Base-by-base conservation (phyloP, 2,797 vertebrate species). In the Rhinophrynus dorsalis region DNA sequence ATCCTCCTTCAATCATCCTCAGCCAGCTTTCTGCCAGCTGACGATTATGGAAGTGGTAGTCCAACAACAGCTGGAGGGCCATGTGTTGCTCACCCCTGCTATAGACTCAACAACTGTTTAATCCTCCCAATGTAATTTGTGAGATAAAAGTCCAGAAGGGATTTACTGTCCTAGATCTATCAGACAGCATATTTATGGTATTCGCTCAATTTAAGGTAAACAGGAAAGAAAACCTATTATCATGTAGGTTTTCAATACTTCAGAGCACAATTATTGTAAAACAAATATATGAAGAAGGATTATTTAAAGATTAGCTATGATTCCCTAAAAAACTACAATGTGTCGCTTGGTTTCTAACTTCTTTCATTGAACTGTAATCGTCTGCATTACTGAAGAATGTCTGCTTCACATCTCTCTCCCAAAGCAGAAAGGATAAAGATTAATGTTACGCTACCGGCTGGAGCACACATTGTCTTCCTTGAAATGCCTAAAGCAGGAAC, bases 91-190 rank as follows among this genome's bases (percentile, higher is more conserved):
- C n/a, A n/a, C n/a, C n/a, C n/a, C n/a, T n/a, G n/a, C n/a, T 64
- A 76, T 78, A 77, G 78, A 85, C 83, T 79, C 81, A 86, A 89
- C 88, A 88, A 87, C 86, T 87, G 86, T 86, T 90, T 88, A 83
- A 84, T 89, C 85, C 81, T 88, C 76, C 85, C 85, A 81, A 27
- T 83, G 83, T 89, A 83, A 86, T 86, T 84, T 81, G 81, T 78
- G 79, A 88, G 85, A 85, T 84, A 87, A 86, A 88, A 87, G 85
- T 86, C 87, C 85, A 84, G 90, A 84, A 88, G 90, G 84, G 81
- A 79, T 87, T 85, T 81, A 44, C 80, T 89, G 88, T 67, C 86
- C 89, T 76, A 89, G 80, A 87, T 90, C 86, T 86, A 89, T 90
- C 88, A 89, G 81, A 83, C 85, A 90, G 85, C 82, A 84, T 86